Evolutionary conservation across 2,888 invertebrate species (phyloP).

Genomic region (Ectemnius cavifrons): DNA sequence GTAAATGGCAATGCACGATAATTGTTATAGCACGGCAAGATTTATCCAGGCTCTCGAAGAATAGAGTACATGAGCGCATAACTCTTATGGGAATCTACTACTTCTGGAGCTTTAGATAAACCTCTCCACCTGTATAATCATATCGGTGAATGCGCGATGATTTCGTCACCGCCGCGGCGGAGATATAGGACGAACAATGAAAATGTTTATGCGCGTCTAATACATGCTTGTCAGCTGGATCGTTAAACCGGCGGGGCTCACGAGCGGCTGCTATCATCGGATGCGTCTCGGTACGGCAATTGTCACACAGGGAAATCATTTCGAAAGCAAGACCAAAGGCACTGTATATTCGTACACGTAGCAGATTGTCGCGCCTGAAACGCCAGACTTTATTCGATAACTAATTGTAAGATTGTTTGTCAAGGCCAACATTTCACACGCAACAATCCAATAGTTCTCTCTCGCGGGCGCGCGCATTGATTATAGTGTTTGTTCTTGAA

Average conservation of each 20-base stretch:
- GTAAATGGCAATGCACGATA: constrained; percentile 46
- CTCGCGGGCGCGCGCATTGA: constrained; percentile 8
- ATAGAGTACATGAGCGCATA: constrained; percentile 40
- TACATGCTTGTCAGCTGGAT: constrained; percentile 4
- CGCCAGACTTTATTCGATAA: no score
- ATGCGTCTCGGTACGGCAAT: constrained; percentile 31
- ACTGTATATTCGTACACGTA: constrained; percentile 50
- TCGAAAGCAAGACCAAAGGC: constrained; percentile 62
- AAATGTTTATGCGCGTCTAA: not conserved
- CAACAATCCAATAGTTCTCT: no score
- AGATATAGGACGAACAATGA: no score
- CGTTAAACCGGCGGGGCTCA: constrained; percentile 8
- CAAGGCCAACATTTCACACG: no score
- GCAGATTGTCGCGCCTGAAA: not conserved
- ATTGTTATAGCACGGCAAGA: constrained; percentile 26
- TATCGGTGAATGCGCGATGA: not conserved
- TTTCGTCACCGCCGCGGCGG: no score
- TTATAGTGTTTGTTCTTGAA: constrained; percentile 53
- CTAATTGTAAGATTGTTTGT: no score
- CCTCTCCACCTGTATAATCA: no score
- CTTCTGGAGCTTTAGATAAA: no score
- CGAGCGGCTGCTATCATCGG: constrained; percentile 49
- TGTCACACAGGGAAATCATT: constrained; percentile 39
- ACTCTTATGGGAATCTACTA: not conserved
- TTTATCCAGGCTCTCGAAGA: constrained; percentile 29